These are phyloP conservation scores for Apodemia zela DNA, from an alignment of 2,888 invertebrate genomes.

Conservation along the genomic window DNA sequence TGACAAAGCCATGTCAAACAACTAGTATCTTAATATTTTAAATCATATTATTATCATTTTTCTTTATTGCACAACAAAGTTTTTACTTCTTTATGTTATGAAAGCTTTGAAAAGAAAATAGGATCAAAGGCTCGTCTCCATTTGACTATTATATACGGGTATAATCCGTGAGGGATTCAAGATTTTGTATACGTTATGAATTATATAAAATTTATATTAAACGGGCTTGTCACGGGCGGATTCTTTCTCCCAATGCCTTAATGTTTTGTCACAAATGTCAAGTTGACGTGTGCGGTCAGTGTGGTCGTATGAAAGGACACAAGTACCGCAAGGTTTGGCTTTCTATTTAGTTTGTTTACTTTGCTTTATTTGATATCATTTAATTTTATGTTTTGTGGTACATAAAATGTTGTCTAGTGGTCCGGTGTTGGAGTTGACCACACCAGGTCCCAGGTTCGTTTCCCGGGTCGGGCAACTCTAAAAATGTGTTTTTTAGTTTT, in stretches of 20 bases:
- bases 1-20: no score
- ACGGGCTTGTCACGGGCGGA: no score
- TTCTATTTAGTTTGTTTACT: conserved; percentile 1
- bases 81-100: background rate
- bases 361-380: background rate
- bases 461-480: no score
- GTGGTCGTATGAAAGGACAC: conserved; percentile 19
- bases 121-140: background rate
- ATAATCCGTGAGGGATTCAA: background rate
- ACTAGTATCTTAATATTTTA: background rate
- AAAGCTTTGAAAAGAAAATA: background rate
- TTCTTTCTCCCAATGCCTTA: background rate
- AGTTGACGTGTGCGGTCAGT: conserved; percentile 23
- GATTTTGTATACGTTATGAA: background rate
- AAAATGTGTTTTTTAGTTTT: no score
- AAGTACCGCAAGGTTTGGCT: background rate
- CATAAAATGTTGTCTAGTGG: no score
- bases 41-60: background rate
- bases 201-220: background rate
- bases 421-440: no score
- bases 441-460: no score
- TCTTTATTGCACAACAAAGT: background rate
- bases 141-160: background rate
- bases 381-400: no score
- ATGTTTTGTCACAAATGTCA: background rate